Evolutionary conservation across 2,113 vertebrate genomes (phyloP).

Genomic region (Pluvianellus socialis): DNA sequence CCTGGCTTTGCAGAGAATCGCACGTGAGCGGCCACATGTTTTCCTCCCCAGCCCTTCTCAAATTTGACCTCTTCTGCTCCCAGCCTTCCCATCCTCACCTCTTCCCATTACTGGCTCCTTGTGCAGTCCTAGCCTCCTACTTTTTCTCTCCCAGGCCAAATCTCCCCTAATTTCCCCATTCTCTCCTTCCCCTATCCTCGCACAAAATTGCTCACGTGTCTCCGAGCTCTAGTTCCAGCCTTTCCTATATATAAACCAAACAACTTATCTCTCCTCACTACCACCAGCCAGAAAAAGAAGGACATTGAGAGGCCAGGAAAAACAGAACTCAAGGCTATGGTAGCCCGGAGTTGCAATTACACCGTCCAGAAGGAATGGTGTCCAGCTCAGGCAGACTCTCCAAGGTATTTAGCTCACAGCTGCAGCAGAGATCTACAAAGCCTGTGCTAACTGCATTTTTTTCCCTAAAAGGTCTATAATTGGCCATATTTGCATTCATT

Average conservation of each 20-base stretch:
- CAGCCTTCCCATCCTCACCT: not conserved
- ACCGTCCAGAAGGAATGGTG: not conserved
- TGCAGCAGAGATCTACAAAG: not conserved
- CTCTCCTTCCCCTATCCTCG: not conserved
- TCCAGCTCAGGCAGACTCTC: not conserved
- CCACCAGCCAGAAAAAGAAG: not conserved
- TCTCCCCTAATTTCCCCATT: not conserved
- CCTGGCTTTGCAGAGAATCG: not conserved
- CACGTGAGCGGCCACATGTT: fast-evolving
- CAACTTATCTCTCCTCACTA: not conserved
- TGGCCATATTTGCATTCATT: not conserved
- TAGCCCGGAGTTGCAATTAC: not conserved
- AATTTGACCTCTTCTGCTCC: not conserved
- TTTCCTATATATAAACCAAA: not conserved
- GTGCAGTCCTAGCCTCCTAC: not conserved
- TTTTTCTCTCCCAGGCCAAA: not conserved
- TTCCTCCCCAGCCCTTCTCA: not conserved
- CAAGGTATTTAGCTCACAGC: constrained; percentile 14
- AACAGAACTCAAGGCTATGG: not conserved
- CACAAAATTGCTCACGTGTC: not conserved
- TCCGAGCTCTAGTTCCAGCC: not conserved
- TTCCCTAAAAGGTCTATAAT: not conserved
- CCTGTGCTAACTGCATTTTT: not conserved
- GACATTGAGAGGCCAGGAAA: not conserved
- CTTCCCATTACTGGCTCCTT: not conserved